Conservation (phyloP, 2,888 invertebrate species). For the Clitarchus hookeri region DNA sequence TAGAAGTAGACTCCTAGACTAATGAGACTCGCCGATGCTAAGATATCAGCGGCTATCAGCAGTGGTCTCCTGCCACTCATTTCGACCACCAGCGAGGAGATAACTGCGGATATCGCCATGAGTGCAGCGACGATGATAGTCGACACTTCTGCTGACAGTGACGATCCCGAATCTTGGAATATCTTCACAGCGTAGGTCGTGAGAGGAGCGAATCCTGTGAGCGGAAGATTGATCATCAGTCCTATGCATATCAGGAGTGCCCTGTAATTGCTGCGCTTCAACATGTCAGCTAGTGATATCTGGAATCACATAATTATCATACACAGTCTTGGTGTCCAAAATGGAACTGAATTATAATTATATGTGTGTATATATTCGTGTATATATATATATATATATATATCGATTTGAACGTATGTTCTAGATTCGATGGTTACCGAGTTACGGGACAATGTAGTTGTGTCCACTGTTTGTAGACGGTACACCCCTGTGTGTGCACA, state of each 20-base stretch:
- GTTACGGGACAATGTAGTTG: too few species aligned
- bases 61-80: background rate
- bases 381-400: too few species aligned
- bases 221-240: background rate
- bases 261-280: background rate
- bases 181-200: background rate
- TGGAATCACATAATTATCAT: background rate
- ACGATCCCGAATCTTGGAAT: background rate
- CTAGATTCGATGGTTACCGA: too few species aligned
- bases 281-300: background rate
- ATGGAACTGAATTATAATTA: too few species aligned
- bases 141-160: background rate
- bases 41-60: background rate
- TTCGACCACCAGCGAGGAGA: background rate
- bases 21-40: background rate
- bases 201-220: background rate
- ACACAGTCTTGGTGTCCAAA: too few species aligned
- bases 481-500: too few species aligned
- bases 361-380: too few species aligned
- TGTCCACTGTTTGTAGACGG: too few species aligned
- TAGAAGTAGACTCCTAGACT: background rate
- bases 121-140: background rate
- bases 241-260: background rate
- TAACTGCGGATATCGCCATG: background rate
- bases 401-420: too few species aligned